Evolutionary conservation across 2,888 invertebrate genomes (phyloP).

Genomic region (Aromia moschata): DNA sequence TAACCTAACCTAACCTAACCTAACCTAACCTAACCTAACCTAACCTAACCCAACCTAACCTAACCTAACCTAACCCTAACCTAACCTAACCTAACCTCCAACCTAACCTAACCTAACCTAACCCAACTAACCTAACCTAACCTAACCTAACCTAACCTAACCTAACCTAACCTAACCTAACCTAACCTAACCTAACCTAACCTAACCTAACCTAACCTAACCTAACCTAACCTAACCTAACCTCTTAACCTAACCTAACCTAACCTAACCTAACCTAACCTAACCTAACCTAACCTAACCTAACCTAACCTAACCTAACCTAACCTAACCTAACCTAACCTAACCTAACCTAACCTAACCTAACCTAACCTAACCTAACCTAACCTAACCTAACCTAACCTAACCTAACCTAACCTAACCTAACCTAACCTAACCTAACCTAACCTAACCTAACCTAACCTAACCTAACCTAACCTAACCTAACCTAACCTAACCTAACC

Average conservation of each 20-base stretch:
- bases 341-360: neutral
- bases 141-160: slow-evolving; percentile 31
- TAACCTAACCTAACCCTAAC: slow-evolving; percentile 21
- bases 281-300: slow-evolving; percentile 19
- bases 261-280: slow-evolving; percentile 13
- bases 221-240: slow-evolving; percentile 26
- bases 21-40: slow-evolving; percentile 33
- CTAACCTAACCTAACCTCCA: slow-evolving; percentile 25
- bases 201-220: slow-evolving; percentile 27
- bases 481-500: slow-evolving; percentile 38
- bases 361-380: neutral
- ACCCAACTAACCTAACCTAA: slow-evolving; percentile 28
- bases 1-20: slow-evolving; percentile 34
- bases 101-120: slow-evolving; percentile 34
- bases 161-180: slow-evolving; percentile 29
- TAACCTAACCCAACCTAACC: slow-evolving; percentile 34
- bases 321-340: neutral
- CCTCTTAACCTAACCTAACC: slow-evolving; percentile 4
- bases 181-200: slow-evolving; percentile 33
- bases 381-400: slow-evolving; percentile 23
- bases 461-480: slow-evolving; percentile 40
- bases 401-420: slow-evolving; percentile 25
- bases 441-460: neutral
- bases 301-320: slow-evolving; percentile 4
- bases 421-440: slow-evolving; percentile 20